Percentiles rank a stretch among this genome's conserved stretches.
Conservation (phyloP, 30 jellyfish, hydroid and myxozoan species). For the Turritopsis rubra region DNA sequence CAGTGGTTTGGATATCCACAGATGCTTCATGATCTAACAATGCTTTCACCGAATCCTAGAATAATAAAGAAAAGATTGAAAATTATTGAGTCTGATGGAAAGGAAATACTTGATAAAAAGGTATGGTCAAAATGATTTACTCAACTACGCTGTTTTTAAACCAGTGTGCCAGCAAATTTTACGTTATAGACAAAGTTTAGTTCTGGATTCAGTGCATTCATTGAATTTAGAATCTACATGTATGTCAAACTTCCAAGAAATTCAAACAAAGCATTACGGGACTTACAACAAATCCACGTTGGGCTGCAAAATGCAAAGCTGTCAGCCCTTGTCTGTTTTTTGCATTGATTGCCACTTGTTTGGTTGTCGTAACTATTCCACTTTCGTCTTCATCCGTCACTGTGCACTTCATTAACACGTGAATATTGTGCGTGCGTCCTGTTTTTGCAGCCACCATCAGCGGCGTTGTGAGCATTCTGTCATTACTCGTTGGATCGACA, state of each 20-base stretch:
- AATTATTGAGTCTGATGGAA: background rate
- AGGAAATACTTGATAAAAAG: background rate
- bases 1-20: slow-evolving; percentile 45
- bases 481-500: slow-evolving; percentile 46
- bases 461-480: slow-evolving; percentile 48
- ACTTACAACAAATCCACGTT: slow-evolving; percentile 51
- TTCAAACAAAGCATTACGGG: background rate
- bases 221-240: background rate
- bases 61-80: background rate
- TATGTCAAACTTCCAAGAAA: background rate
- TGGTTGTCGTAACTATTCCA: slow-evolving; percentile 25
- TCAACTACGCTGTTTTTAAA: too few relatives aligned
- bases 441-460: slow-evolving; percentile 64
- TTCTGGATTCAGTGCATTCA: too few relatives aligned
- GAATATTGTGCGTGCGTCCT: slow-evolving; percentile 52
- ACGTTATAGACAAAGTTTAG: background rate
- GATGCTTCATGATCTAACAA: slow-evolving; percentile 57
- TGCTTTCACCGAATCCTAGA: slow-evolving; percentile 45
- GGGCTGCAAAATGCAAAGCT: slow-evolving; percentile 73
- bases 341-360: slow-evolving; percentile 39
- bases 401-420: slow-evolving; percentile 24
- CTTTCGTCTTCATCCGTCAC: slow-evolving; percentile 29
- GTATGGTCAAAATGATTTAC: background rate
- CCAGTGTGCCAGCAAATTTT: background rate
- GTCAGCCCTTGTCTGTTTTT: slow-evolving; percentile 38